Evolutionary conservation across 2,888 invertebrate species (phyloP).

Genomic region (Cotesia congregata): DNA sequence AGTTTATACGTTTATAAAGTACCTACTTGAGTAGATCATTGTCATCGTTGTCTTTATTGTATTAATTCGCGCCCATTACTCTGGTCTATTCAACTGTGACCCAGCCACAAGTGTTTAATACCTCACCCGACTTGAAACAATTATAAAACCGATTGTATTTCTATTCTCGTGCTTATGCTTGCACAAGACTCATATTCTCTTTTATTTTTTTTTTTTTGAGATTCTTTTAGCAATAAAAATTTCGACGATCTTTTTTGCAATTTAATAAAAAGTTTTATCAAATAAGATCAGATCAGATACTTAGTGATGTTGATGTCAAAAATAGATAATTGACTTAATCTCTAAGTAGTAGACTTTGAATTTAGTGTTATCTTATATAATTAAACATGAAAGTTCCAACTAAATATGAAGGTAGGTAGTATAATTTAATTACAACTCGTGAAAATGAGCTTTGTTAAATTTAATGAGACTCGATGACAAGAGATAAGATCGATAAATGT

Average conservation of each 20-base stretch:
- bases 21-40: conserved; percentile 15
- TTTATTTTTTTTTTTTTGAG: not conserved
- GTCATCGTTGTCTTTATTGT: conserved; percentile 22
- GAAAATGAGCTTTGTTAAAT: not conserved
- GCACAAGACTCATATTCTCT: too few species aligned
- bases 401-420: too few species aligned
- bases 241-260: too few species aligned
- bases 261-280: too few species aligned
- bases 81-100: conserved; percentile 3
- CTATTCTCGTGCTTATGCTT: not conserved
- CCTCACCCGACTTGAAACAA: not conserved
- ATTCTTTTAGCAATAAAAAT: not conserved
- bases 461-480: not conserved
- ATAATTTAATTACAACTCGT: too few species aligned
- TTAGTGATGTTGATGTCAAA: too few species aligned
- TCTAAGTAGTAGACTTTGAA: too few species aligned
- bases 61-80: conserved; percentile 3
- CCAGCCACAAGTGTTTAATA: not conserved
- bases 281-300: too few species aligned
- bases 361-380: too few species aligned
- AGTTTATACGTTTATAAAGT: conserved; percentile 5
- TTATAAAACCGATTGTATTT: not conserved
- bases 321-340: too few species aligned
- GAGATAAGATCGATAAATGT: not conserved
- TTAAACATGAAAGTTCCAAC: too few species aligned